Evolutionary conservation across 2,113 vertebrate species (phyloP).

Genomic region (Phyllostomus discolor): DNA sequence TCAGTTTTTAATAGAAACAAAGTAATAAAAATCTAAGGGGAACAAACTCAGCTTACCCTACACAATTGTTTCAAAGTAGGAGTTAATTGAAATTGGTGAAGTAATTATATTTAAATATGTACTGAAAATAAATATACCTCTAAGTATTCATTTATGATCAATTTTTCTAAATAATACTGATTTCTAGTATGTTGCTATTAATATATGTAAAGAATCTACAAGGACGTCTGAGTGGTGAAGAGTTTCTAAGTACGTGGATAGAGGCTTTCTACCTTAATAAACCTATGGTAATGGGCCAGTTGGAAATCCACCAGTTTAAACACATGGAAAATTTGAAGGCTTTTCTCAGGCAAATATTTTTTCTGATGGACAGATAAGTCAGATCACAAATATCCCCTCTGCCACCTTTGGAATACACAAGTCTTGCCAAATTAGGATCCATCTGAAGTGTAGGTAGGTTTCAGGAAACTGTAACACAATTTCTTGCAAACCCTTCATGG

Average conservation of each 20-base stretch:
- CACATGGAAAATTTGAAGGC: background rate
- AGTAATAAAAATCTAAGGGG: background rate
- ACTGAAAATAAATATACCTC: background rate
- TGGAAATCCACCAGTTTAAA: background rate
- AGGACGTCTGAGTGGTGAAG: no score
- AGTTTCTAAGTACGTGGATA: background rate
- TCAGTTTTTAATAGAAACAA: background rate
- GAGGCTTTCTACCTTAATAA: background rate
- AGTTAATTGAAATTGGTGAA: background rate
- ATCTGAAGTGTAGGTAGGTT: background rate
- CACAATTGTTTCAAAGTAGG: background rate
- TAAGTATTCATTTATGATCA: background rate
- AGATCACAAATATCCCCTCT: background rate
- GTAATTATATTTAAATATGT: background rate
- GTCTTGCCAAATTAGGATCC: background rate
- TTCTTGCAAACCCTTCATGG: background rate
- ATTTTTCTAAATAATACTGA: background rate
- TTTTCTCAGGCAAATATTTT: background rate
- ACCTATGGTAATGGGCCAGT: background rate
- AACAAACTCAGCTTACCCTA: background rate
- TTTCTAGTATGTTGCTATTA: background rate
- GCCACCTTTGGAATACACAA: background rate
- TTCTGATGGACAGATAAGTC: background rate
- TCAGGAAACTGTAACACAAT: background rate
- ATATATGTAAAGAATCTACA: background rate